A percentile compares a stretch with the other conserved stretches of the same genome.
Evolutionary conservation across 2,797 vertebrate genomes (phyloP).

Genomic region (Tamandua tetradactyla): DNA sequence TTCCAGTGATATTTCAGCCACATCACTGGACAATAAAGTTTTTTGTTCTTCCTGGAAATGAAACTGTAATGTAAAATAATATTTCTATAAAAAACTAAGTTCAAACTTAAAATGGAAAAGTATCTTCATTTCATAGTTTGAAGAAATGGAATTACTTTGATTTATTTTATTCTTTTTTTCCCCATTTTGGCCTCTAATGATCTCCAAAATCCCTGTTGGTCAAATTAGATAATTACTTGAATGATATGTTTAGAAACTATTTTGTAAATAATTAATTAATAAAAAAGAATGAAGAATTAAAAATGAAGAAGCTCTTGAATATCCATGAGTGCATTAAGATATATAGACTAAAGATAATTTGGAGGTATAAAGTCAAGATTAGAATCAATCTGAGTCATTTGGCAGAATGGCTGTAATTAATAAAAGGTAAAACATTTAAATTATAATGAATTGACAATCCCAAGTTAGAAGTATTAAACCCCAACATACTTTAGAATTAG

Average conservation of each 20-base stretch:
- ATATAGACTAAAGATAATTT: background rate
- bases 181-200: background rate
- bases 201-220: background rate
- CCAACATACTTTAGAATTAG: background rate
- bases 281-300: conserved; percentile 14
- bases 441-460: background rate
- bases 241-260: background rate
- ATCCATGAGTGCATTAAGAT: background rate
- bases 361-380: background rate
- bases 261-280: conserved; percentile 50
- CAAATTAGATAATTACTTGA: conserved; percentile 18
- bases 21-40: background rate
- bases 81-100: conserved; percentile 6
- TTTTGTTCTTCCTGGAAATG: background rate
- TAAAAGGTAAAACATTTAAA: conserved; percentile 22
- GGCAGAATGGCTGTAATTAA: background rate
- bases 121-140: conserved; percentile 26
- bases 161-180: background rate
- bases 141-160: conserved; percentile 37
- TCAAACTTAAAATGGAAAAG: conserved; percentile 43
- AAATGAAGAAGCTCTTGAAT: background rate
- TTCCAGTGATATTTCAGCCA: background rate
- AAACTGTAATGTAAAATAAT: conserved; percentile 31
- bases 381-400: conserved; percentile 29
- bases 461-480: conserved; percentile 3